Percentiles rank a stretch among this genome's conserved stretches.
phyloP scores from a whole-genome alignment of 2,797 vertebrate genomes.

The Sitta carolinensis region DNA sequence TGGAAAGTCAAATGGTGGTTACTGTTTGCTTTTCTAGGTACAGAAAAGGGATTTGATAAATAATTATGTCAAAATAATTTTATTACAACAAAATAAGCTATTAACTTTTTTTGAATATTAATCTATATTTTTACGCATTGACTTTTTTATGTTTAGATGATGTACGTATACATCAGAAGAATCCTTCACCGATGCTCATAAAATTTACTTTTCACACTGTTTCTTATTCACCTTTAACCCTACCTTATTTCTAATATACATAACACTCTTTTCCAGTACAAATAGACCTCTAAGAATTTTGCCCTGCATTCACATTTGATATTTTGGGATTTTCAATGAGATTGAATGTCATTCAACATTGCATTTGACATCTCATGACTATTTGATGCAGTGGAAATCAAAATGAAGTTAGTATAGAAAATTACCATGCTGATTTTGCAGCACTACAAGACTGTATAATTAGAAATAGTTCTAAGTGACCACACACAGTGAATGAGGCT shows the following conservation, averaged over 20 bases:
- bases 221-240: accelerated
- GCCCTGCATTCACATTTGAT: not conserved
- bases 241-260: not conserved
- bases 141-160: not conserved
- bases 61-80: not conserved
- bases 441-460: not conserved
- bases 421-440: not conserved
- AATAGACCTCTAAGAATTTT: not conserved
- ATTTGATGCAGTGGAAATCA: not conserved
- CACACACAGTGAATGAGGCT: conserved; percentile 10
- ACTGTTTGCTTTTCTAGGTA: not conserved
- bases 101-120: not conserved
- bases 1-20: not conserved
- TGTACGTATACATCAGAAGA: accelerated
- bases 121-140: not conserved
- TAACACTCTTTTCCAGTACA: not conserved
- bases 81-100: not conserved
- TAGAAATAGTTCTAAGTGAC: not conserved
- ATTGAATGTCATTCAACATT: not conserved
- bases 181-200: not conserved
- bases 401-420: not conserved
- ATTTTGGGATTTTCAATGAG: not conserved
- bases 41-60: not conserved
- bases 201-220: not conserved
- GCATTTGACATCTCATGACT: not conserved